Percentiles rank a stretch among this genome's conserved stretches.
These are phyloP conservation scores for Ptyas mucosa DNA, from an alignment of 2,113 vertebrate genomes.

Conservation along the genomic window DNA sequence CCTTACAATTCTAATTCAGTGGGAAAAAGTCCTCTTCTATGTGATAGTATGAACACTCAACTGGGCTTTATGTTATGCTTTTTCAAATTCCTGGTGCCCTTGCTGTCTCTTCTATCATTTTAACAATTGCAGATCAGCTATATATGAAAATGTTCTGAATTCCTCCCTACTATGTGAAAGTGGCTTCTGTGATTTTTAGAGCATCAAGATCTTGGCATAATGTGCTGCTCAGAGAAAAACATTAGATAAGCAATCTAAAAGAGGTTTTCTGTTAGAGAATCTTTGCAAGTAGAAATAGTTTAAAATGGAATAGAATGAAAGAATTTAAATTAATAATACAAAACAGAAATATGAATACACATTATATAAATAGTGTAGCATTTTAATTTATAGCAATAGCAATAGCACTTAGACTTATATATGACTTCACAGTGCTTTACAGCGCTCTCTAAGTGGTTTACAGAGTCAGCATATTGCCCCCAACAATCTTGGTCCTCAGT, in stretches of 20 bases:
- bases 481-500: too few species aligned
- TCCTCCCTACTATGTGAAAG: not conserved
- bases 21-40: not conserved
- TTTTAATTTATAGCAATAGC: not conserved
- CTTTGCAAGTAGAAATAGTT: conserved; percentile 1
- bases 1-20: not conserved
- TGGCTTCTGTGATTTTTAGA: not conserved
- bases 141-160: conserved; percentile 33
- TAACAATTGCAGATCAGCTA: conserved; percentile 4
- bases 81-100: not conserved
- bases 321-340: not conserved
- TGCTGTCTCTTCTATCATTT: not conserved
- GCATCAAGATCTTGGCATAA: not conserved
- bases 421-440: too few species aligned
- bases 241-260: not conserved
- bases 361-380: not conserved
- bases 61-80: not conserved
- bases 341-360: not conserved
- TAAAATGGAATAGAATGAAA: conserved; percentile 13
- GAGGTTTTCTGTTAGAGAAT: conserved; percentile 9
- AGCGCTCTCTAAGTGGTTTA: too few species aligned
- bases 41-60: not conserved
- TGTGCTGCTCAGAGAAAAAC: not conserved
- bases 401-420: too few species aligned
- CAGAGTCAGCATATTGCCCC: too few species aligned